Conservation (phyloP, 1,140 invertebrate species). For the Ganaspis sp. region DNA sequence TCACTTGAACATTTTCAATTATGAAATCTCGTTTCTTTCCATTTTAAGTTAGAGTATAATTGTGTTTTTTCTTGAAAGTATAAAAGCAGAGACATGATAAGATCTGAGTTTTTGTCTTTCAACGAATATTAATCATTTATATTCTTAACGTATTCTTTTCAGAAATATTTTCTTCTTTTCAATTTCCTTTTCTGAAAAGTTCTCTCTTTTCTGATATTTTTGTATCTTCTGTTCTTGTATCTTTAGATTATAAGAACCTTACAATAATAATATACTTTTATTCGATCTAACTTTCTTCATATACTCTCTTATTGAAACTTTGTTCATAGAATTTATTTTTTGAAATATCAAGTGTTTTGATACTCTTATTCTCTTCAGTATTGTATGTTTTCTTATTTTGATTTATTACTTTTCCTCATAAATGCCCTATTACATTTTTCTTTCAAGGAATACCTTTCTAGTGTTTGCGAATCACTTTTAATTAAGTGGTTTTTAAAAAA, state of each 20-base stretch:
- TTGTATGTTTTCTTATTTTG: not conserved
- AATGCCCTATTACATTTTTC: not conserved
- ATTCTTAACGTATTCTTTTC: not conserved
- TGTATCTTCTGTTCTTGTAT: not conserved
- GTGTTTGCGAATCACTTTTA: not conserved
- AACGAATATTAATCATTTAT: constrained; percentile 1
- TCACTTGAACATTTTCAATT: not conserved
- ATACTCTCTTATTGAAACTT: not conserved
- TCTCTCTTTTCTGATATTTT: not conserved
- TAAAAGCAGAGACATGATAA: not conserved
- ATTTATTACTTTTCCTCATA: not conserved
- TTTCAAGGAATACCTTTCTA: not conserved
- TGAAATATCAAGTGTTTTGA: not conserved
- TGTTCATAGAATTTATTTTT: not conserved
- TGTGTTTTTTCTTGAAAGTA: not conserved
- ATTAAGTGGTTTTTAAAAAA: too few relatives aligned
- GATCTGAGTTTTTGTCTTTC: not conserved
- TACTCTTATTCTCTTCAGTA: not conserved
- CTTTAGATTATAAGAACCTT: not conserved
- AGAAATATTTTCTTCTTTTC: not conserved
- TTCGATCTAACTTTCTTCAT: not conserved
- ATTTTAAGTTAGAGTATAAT: not conserved
- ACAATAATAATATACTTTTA: constrained; percentile 1
- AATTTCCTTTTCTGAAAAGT: not conserved
- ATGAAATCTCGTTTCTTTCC: not conserved